phyloP scores from a whole-genome alignment of 2,113 vertebrate species.

The Ia io region DNA sequence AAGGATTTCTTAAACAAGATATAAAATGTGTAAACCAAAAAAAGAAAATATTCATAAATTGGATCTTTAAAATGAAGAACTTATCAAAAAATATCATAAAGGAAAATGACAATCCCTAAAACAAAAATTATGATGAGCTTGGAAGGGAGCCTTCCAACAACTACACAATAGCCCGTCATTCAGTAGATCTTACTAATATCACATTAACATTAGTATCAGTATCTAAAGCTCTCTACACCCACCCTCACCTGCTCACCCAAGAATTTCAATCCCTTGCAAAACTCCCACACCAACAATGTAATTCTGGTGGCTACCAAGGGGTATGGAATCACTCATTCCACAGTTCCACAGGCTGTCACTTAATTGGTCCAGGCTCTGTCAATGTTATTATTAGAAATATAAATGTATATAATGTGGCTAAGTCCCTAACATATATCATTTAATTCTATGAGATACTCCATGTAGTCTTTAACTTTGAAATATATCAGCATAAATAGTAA shows the following conservation, averaged over 20 bases:
- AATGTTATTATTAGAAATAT: not conserved
- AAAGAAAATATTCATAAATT: not conserved
- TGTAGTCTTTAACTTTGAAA: slow-evolving; percentile 6
- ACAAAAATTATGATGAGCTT: not conserved
- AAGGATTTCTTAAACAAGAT: not conserved
- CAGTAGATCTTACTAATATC: not conserved
- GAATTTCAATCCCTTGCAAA: not conserved
- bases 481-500: not conserved
- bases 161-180: not conserved
- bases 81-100: not conserved
- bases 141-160: not conserved
- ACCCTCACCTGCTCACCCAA: not conserved
- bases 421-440: not conserved
- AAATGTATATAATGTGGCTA: not conserved
- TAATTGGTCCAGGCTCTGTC: not conserved
- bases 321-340: not conserved
- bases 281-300: not conserved
- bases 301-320: not conserved
- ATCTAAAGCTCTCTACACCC: not conserved
- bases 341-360: not conserved
- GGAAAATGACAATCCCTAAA: not conserved
- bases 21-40: not conserved
- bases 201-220: not conserved
- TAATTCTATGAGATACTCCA: not conserved
- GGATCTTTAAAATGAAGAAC: slow-evolving; percentile 4